Evolutionary conservation across 1,140 invertebrate species (phyloP), one percentile per base, ranked within the genome.

Genomic region (Physella acuta): DNA sequence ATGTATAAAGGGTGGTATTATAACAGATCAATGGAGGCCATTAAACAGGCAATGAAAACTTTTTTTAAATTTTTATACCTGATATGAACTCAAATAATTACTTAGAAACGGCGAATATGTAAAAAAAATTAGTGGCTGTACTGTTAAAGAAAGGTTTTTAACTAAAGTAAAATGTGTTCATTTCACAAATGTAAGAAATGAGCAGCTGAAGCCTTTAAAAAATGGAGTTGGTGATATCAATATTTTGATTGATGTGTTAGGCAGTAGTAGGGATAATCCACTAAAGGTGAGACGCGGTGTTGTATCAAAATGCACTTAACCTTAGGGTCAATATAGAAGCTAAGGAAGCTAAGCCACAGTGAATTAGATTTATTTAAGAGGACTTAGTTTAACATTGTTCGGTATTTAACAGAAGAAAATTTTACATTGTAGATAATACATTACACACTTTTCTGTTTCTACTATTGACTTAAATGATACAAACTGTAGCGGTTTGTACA

Each of bases 1-100:
- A 79, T 77, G 5, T 86, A 83, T 70, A 78, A 77, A 0, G 55
- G 75, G 14, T 83, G 81, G 81, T 84, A 80, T 71, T 77, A 76
- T 30, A 34, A 74, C n/a, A n/a, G n/a, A n/a, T n/a, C n/a, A n/a
- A n/a, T n/a, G n/a, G n/a, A n/a, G n/a, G n/a, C n/a, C n/a, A n/a
- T n/a, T n/a, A n/a, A n/a, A n/a, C n/a, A n/a, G n/a, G n/a, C n/a
- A n/a, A n/a, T n/a, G n/a, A n/a, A n/a, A n/a, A n/a, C n/a, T n/a
- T n/a, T n/a, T n/a, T n/a, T n/a, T n/a, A n/a, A n/a, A n/a, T n/a
- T n/a, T n/a, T n/a, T n/a, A n/a, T n/a, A n/a, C n/a, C n/a, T n/a
- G n/a, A n/a, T n/a, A n/a, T n/a, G n/a, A n/a, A n/a, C n/a, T n/a
- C n/a, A n/a, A n/a, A n/a, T n/a, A n/a, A n/a, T n/a, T n/a, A n/a